Evolutionary conservation across 2,888 invertebrate species (phyloP).

Genomic region (Harpalus rubripes): DNA sequence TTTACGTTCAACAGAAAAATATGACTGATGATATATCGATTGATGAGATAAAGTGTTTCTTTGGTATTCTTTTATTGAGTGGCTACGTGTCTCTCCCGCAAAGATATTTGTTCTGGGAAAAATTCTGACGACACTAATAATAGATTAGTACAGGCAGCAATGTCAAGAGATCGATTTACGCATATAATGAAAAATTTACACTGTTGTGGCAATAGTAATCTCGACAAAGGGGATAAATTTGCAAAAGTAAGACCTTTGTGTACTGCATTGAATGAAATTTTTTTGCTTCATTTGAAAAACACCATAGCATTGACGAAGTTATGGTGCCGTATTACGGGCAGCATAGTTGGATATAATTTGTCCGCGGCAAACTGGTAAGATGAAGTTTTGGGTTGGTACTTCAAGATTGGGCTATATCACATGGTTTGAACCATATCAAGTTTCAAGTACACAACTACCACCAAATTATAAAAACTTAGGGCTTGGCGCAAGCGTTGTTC

Average conservation of each 20-base stretch:
- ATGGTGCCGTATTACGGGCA: slow-evolving; percentile 73
- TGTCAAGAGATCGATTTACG: slow-evolving; percentile 70
- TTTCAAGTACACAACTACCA: slow-evolving; percentile 27
- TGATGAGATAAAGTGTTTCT: neutral
- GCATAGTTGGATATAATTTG: slow-evolving; percentile 70
- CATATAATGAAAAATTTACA: slow-evolving; percentile 70
- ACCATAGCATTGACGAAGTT: slow-evolving; percentile 72
- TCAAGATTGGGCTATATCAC: slow-evolving; percentile 58
- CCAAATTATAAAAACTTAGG: slow-evolving; percentile 59
- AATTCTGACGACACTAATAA: slow-evolving; percentile 68
- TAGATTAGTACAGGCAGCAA: slow-evolving; percentile 68
- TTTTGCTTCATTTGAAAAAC: slow-evolving; percentile 69
- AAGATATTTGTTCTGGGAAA: slow-evolving; percentile 70
- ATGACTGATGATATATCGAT: neutral
- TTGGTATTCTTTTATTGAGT: slow-evolving; percentile 3
- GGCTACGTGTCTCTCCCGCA: neutral
- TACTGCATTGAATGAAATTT: slow-evolving; percentile 68
- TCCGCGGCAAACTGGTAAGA: slow-evolving; percentile 69
- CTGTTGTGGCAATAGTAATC: slow-evolving; percentile 68
- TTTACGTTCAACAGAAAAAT: neutral
- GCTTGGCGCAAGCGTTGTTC: slow-evolving; percentile 58
- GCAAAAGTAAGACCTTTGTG: slow-evolving; percentile 69
- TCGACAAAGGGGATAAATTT: slow-evolving; percentile 31
- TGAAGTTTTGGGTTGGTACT: slow-evolving; percentile 69
- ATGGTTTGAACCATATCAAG: slow-evolving; percentile 63